Base-by-base conservation (phyloP, 2,113 vertebrate genomes). In the Toxotes chatareus region DNA sequence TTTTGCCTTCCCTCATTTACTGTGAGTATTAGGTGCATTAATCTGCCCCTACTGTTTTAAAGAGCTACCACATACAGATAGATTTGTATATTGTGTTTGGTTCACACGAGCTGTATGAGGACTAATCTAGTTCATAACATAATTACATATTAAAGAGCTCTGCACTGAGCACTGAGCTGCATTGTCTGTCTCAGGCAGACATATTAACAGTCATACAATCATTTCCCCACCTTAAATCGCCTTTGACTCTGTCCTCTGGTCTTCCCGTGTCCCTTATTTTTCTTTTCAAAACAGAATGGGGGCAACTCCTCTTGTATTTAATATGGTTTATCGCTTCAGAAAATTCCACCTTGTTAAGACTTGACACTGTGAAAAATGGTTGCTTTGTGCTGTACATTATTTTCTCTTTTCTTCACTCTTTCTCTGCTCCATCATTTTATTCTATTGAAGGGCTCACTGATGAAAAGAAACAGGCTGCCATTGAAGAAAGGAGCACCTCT, bases 401-500 rank as follows among this genome's bases (percentile, higher is more conserved):
- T 56, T 56, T 34, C 57, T 64, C 65, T 59, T 75, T 61, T 81
- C 60, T 79, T 71, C 61, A 49, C 36, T 40, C 67, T 71, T 59
- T 65, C 53, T 56, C 60, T 38, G 21, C 62, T 69, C 78, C 67
- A 46, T 86, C 80, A 77, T 73, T 90, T 87, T 71, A 74, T 83
- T 81, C 81, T 76, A 79, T 80, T 79, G 59, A 91, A 88, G 83
- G 57, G 42, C 82, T 80, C 76, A 53, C 81, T 76, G 84, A 84
- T 90, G 85, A 90, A 88, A 91, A 83, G 83, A 86, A 81, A 72
- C 65, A 73, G 71, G 79, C 86, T 76, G 71, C 79, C 65, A 76
- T 75, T 85, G 80, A 91, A 76, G 64, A 79, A 85, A 86, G 59
- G 56, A 72, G 69, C 32, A 62, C 85, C 85, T 82, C 86, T 76